Base-by-base conservation (phyloP, 2,888 invertebrate species). In the Octodonta nipae region DNA sequence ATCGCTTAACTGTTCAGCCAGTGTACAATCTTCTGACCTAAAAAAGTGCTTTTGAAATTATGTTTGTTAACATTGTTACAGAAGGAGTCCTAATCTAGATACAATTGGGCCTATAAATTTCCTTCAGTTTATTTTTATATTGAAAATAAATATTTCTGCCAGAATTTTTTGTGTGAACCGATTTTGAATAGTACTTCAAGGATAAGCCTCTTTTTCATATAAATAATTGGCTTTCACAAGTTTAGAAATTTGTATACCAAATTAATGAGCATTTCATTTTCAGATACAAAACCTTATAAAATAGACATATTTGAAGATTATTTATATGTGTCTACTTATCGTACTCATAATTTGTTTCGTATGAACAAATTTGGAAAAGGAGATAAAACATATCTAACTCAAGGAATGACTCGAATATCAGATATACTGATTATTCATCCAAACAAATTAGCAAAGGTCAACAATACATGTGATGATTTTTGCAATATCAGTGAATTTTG, bases 221-320 rank as follows among this genome's bases (percentile, higher is more conserved):
- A n/a, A n/a, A n/a, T n/a, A n/a, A n/a, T n/a, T n/a, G n/a, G n/a
- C n/a, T n/a, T n/a, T n/a, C n/a, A n/a, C n/a, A n/a, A n/a, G n/a
- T n/a, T n/a, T n/a, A n/a, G 20, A 20, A 20, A 20, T 20, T 20
- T 20, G n/a, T 22, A 22, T 22, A 22, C 11, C 11, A 22, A 10
- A 7, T 26, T 5, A 26, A 26, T 26, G 13, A 25, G 12, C 2
- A 25, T 28, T 40, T 37, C 42, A 42, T 28, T 55, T 61, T 48
- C 50, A 55, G 67, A 65, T 40, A 71, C 73, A 42, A 73, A 73
- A 51, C 82, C 83, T 0, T 73, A 70, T 53, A 75, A 74, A 55
- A 60, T 84, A 16, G 81, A 80, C 47, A 70, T 83, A 1, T 82
- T 83, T 53, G 82, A 81, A 56, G 77, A 81, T 49, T 66, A 61